Evolutionary conservation across 1,140 invertebrate species (phyloP), one percentile per base, ranked within the genome.

Genomic region (Tyrophagus putrescentiae): DNA sequence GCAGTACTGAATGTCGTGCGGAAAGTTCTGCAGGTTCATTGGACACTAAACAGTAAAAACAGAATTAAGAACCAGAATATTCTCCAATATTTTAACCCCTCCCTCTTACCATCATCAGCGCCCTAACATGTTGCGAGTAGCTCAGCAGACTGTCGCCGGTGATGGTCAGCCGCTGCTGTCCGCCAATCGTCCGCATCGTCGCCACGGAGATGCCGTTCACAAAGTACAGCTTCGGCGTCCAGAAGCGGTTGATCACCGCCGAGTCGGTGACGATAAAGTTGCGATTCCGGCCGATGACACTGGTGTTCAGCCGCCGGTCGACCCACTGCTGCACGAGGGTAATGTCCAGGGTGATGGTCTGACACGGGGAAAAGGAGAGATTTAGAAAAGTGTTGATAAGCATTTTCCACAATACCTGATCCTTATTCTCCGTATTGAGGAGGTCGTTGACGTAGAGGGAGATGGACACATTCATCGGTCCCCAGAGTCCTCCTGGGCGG

Each of bases 1-100:
- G 27, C 57, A 59, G 34, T 44, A 59, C 31, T 59, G 36, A 45
- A 31, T 28, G 33, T 59, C 57, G 18, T 59, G 57, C 25, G 57
- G 57, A 59, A 32, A 59, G 16, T 59, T 59, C 33, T 16, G 7
- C 13, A 59, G 29, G 36, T 59, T 42, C 6, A 59, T 59, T 29
- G 34, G 18, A 45, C 57, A 59, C 28, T 18, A n/a, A n/a, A n/a
- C n/a, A n/a, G n/a, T n/a, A n/a, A n/a, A n/a, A n/a, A n/a, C n/a
- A n/a, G n/a, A n/a, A n/a, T n/a, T n/a, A n/a, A n/a, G n/a, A n/a
- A n/a, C n/a, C n/a, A n/a, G n/a, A n/a, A n/a, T n/a, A n/a, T n/a
- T n/a, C n/a, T n/a, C n/a, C n/a, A n/a, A n/a, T n/a, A n/a, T n/a
- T n/a, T n/a, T n/a, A n/a, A n/a, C n/a, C n/a, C n/a, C n/a, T n/a